These are phyloP conservation scores for Parauchenoglanis ngamensis DNA, from an alignment of 2,797 vertebrate species.

Conservation along the genomic window DNA sequence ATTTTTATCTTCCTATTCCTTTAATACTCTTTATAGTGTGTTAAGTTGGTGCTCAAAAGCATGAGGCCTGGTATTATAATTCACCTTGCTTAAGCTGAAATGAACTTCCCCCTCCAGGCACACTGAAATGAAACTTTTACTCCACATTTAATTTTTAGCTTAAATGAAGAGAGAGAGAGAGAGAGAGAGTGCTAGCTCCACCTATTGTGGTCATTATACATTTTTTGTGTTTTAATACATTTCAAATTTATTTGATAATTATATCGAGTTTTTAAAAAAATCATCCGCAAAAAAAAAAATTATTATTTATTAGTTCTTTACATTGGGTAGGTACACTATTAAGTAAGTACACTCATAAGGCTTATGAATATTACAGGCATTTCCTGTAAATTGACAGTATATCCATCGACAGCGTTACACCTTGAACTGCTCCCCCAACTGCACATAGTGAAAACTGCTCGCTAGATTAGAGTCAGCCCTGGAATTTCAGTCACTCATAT, in stretches of 20 bases:
- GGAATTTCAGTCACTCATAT: background rate
- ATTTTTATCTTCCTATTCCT: background rate
- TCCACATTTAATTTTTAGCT: background rate
- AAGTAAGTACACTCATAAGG: background rate
- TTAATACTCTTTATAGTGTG: background rate
- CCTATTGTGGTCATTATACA: background rate
- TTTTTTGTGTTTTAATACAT: background rate
- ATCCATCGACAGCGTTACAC: background rate
- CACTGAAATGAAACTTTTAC: background rate
- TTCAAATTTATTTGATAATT: background rate
- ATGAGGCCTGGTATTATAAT: background rate
- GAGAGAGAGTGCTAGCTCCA: background rate
- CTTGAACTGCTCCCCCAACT: background rate
- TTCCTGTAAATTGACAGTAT: background rate
- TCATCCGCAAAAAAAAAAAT: background rate
- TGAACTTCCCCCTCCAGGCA: background rate
- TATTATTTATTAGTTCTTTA: background rate
- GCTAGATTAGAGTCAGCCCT: background rate
- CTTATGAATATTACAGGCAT: background rate
- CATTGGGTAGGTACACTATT: background rate
- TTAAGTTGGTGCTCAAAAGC: background rate
- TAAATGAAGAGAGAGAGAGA: background rate
- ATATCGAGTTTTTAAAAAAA: background rate
- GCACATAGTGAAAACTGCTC: background rate
- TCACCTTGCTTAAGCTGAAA: background rate